Base-by-base conservation (phyloP, 2,888 invertebrate genomes). In the Branchellion lobata region DNA sequence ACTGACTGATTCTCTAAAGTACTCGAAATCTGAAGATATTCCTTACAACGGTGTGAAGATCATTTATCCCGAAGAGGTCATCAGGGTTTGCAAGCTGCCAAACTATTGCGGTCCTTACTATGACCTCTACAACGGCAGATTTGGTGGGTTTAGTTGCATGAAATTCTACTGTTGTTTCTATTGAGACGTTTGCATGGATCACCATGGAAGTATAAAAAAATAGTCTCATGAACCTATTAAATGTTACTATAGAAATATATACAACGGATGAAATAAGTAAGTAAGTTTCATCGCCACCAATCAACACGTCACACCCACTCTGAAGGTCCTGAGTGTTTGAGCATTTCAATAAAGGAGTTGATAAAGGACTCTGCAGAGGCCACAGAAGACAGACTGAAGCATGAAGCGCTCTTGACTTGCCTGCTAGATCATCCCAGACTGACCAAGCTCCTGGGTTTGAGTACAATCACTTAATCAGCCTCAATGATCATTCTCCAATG, bases 71-170 rank as follows among this genome's bases (percentile, higher is more conserved):
- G 51, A 75, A 21, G 53, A 75, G 18, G 2, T 75, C 18, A 27
- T 11, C 11, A 29, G 1, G n/a, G 24, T 53, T n/a, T 51, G 33
- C 24, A 75, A 75, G 40, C 24, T 75, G 31, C 75, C 75, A 47
- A 75, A 75, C 5, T 75, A 51, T 29, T 75, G 75, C n/a, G 51
- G 51, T 5, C 24, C 51, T 14, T 51, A 21, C 14, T 75, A 51
- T 53, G 75, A 75, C 47, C 27, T 75, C 1, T 75, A 51, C 29
- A 75, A 29, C 1, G 75, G 75, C 24, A 5, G 51, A 51, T 47
- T 29, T 27, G 53, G 75, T 75, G 29, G 51, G 29, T 53, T 18
- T 18, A 57, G 21, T n/a, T n/a, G n/a, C n/a, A n/a, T n/a, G n/a
- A n/a, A n/a, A n/a, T n/a, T n/a, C n/a, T n/a, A n/a, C n/a, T n/a